Conservation (phyloP, 53 echinoderm and acorn worm genomes). For the Patiria pectinifera region DNA sequence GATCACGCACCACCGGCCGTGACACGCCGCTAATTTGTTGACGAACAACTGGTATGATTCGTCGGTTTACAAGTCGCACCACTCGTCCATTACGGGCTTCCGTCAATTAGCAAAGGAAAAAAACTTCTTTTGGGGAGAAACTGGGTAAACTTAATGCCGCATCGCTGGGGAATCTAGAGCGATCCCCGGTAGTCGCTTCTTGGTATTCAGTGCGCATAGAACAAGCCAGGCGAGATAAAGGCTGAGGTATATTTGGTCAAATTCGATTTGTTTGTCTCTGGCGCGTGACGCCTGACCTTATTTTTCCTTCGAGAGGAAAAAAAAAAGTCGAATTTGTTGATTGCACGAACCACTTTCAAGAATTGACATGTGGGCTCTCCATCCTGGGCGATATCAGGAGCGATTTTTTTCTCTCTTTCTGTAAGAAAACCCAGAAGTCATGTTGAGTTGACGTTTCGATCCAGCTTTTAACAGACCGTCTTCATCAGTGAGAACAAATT, state of each 20-base stretch:
- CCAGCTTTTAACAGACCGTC: no score
- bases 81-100: constrained; percentile 16
- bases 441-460: no score
- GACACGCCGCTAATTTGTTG: background rate
- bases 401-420: background rate
- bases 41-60: background rate
- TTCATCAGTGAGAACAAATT: no score
- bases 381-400: background rate
- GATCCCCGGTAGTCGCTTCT: constrained; percentile 9
- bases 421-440: background rate
- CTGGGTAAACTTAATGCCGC: constrained; percentile 35
- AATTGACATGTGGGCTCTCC: background rate
- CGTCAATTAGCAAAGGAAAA: background rate
- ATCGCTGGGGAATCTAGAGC: background rate
- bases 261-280: constrained; percentile 44
- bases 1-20: background rate
- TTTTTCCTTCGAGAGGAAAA: background rate
- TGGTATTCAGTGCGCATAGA: constrained; percentile 18
- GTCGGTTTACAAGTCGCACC: background rate
- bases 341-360: background rate
- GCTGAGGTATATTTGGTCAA: constrained; percentile 26
- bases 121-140: background rate
- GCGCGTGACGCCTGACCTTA: background rate
- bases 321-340: background rate
- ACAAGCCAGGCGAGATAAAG: constrained; percentile 1